These are phyloP conservation scores for Drosophila bunnanda DNA, from an alignment of 2,888 invertebrate species.

Conservation along the genomic window DNA sequence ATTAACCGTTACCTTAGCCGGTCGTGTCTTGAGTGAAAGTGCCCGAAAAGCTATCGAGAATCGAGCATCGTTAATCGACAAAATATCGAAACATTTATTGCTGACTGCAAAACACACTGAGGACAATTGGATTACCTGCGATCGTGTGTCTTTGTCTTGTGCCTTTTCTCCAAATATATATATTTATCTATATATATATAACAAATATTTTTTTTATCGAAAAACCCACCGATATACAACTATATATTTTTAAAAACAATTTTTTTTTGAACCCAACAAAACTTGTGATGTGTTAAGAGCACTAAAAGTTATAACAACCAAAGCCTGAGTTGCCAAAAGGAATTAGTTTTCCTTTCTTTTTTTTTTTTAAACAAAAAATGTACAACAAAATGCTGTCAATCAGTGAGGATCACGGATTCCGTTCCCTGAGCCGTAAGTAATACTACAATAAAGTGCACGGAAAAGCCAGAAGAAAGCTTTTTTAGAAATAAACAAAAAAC, in stretches of 20 bases:
- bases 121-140: conserved; percentile 78
- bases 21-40: conserved; percentile 43
- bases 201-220: conserved; percentile 7
- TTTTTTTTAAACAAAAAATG: conserved; percentile 59
- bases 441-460: neutral
- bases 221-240: neutral
- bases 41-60: conserved; percentile 9
- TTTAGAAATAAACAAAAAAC: neutral
- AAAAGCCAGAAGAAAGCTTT: neutral
- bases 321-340: conserved; percentile 12
- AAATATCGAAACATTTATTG: conserved; percentile 34
- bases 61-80: neutral
- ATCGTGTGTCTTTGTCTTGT: conserved; percentile 60
- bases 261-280: conserved; percentile 13
- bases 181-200: neutral
- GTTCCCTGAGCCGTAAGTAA: conserved; percentile 85
- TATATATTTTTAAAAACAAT: conserved; percentile 7
- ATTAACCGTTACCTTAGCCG: neutral
- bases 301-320: conserved; percentile 14
- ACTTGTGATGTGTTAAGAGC: conserved; percentile 60
- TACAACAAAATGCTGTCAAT: conserved; percentile 84
- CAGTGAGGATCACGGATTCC: conserved; percentile 85
- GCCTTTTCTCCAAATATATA: conserved; percentile 34
- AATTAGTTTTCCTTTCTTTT: conserved; percentile 17
- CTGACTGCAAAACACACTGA: conserved; percentile 53